Base-by-base conservation (phyloP, 2,888 invertebrate genomes). In the Sesia bembeciformis region DNA sequence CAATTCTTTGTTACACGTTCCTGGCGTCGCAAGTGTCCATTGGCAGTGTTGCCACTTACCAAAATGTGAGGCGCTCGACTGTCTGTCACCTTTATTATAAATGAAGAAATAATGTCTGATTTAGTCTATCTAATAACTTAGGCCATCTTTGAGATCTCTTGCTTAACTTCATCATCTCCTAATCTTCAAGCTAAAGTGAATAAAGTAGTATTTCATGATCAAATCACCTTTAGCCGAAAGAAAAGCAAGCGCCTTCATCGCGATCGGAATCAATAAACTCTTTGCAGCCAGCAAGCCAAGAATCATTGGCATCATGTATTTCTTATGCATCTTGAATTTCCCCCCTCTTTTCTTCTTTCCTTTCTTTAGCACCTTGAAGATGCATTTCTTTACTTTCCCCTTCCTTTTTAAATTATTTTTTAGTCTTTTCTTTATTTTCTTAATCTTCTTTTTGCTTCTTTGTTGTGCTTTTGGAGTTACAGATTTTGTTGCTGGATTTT, bases 231-330 rank as follows among this genome's bases (percentile, higher is more conserved):
- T 89, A 58, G 93, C 92, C 39, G 94, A 92, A 52, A 94, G 76
- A 49, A 94, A 91, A 1, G 94, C 93, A 58, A 95, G 75, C 2
- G 92, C 90, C 66, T 94, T 95, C 54, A 95, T 72, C 0, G 93
- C 91, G 42, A 94, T 78, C 0, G 94, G 94, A 52, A 94, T 78
- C 5, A 95, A 65, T 3, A 95, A 75, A 42, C 93, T 89, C 71
- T 94, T 94, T 1, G 93, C 91, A 53, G 93, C 83, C 23, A 94
- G 66, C 39, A 93, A 80, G 0, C 93, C 94, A 38, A 94, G 63
- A 23, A 94, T 72, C 58, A 94, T 53, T 0, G 94, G 93, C 60
- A 93, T 73, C 55, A 94, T 72, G 61, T 90, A 90, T 65, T 91
- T 92, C 60, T 88, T 86, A 4, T 90, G 72, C 66, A 90, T 90